Conservation (phyloP, 2,888 invertebrate species). For the Epinotia nisella region DNA sequence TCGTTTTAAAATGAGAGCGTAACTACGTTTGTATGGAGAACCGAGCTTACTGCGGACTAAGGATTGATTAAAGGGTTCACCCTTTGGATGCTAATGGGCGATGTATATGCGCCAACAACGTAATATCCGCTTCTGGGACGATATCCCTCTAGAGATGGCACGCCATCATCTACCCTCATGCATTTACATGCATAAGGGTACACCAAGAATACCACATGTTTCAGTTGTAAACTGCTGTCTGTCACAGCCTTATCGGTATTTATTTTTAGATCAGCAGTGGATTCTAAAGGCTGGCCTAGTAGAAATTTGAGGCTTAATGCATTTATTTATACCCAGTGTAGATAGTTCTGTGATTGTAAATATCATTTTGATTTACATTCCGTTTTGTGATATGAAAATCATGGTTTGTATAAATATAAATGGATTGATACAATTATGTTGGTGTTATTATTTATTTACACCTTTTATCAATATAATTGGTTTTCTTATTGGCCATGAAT, state of each 20-base stretch:
- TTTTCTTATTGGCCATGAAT: background rate
- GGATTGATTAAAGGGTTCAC: too few species aligned
- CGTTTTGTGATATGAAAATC: slow-evolving; percentile 59
- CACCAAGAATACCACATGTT: too few species aligned
- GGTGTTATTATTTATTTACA: slow-evolving; percentile 2
- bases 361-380: slow-evolving; percentile 55
- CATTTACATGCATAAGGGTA: too few species aligned
- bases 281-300: slow-evolving; percentile 18
- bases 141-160: too few species aligned
- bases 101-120: too few species aligned
- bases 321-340: slow-evolving; percentile 36
- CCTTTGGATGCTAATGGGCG: too few species aligned
- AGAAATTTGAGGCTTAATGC: slow-evolving; percentile 36
- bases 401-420: slow-evolving; percentile 61
- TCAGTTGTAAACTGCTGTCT: background rate
- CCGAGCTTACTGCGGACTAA: too few species aligned
- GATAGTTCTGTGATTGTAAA: slow-evolving; percentile 39
- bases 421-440: slow-evolving; percentile 56
- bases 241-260: background rate
- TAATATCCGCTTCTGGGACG: too few species aligned
- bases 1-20: too few species aligned
- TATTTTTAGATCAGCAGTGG: background rate
- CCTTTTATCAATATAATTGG: background rate
- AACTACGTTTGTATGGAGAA: too few species aligned
- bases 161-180: too few species aligned